phyloP scores from a whole-genome alignment of 2,113 vertebrate species.

The Spea multiplicata region DNA sequence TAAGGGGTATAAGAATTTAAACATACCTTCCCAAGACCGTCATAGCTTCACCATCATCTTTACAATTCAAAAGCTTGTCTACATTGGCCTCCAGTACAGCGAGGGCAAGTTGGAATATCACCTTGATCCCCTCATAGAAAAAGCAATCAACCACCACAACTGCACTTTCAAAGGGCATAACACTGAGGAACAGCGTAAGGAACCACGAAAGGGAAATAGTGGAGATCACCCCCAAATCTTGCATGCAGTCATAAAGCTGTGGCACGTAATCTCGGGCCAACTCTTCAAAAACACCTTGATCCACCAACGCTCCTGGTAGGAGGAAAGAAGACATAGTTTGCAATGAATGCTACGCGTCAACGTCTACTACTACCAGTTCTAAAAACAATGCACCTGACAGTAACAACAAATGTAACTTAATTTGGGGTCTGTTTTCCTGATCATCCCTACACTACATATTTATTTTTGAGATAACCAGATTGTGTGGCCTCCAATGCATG shows the following conservation, averaged over 20 bases:
- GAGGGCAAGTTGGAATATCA: conserved; percentile 96
- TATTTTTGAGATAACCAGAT: no score
- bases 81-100: conserved; percentile 94
- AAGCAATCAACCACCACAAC: conserved; percentile 98
- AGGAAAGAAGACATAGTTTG: not conserved
- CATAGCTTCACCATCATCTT: conserved; percentile 99
- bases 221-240: conserved; percentile 95
- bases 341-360: not conserved
- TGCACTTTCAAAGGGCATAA: conserved; percentile 97
- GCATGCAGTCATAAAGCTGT: conserved; percentile 98
- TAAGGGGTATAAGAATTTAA: not conserved
- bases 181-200: conserved; percentile 96
- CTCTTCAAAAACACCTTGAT: conserved; percentile 97
- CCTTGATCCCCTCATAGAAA: conserved; percentile 98
- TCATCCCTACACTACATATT: no score
- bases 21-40: conserved; percentile 90
- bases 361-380: no score
- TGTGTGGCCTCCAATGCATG: no score
- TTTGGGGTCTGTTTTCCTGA: no score
- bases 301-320: conserved; percentile 85
- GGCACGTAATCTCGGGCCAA: conserved; percentile 89
- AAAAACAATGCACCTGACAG: no score
- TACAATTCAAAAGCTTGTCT: conserved; percentile 88
- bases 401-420: no score
- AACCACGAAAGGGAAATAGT: conserved; percentile 98